A percentile compares a stretch with the other conserved stretches of the same genome.
Evolutionary conservation across 1,140 invertebrate species (phyloP).

Genomic region (Zaprionus gabonicus): DNA sequence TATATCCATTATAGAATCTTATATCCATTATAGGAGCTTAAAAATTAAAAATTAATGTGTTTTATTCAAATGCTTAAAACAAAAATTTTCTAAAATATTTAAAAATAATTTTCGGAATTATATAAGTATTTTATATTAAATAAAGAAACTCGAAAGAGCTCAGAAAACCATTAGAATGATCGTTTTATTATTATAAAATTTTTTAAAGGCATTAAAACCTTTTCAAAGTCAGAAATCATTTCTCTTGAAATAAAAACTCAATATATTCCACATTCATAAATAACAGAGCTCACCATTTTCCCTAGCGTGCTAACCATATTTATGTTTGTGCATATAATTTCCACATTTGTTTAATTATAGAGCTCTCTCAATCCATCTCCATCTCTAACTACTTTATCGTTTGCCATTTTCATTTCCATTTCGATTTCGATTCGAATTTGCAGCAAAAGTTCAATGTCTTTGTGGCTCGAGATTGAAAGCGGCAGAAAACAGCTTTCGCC

Average conservation of each 20-base stretch:
- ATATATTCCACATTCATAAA: not conserved
- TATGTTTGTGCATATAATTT: constrained; percentile 57
- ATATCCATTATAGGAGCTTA: no score
- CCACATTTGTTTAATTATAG: constrained; percentile 72
- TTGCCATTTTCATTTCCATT: constrained; percentile 71
- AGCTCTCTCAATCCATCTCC: constrained; percentile 39
- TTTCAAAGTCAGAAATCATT: not conserved
- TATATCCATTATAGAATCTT: no score
- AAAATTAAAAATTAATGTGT: no score
- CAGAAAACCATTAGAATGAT: not conserved
- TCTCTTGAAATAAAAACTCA: not conserved
- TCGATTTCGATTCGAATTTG: constrained; percentile 56
- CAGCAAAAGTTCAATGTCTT: constrained; percentile 75
- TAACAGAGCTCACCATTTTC: not conserved
- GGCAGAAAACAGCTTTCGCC: constrained; percentile 68
- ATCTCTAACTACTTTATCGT: constrained; percentile 11
- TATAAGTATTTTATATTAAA: no score
- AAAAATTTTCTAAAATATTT: no score
- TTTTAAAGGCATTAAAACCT: no score
- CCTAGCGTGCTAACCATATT: constrained; percentile 22
- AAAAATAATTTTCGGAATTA: no score
- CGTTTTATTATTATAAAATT: not conserved
- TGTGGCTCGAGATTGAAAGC: constrained; percentile 37
- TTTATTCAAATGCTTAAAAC: no score
- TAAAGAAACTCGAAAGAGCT: no score